Evolutionary conservation across 2,888 invertebrate genomes (phyloP).

Genomic region (Pseudoips prasinana): DNA sequence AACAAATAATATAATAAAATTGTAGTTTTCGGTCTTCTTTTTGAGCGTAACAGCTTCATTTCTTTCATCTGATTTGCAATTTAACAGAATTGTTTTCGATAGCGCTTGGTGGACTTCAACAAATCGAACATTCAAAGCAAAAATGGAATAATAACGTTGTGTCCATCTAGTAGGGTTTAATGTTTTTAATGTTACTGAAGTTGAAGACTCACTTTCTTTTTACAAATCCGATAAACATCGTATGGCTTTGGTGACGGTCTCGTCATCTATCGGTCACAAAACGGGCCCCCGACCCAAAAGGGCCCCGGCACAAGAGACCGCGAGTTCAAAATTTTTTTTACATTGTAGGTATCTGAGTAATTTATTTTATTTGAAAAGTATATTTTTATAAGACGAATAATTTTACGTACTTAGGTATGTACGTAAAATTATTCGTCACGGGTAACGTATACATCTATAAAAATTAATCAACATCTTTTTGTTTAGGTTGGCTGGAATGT

Average conservation of each 20-base stretch:
- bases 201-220: constrained; percentile 12
- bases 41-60: constrained; percentile 26
- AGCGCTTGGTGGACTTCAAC: constrained; percentile 20
- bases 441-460: not conserved
- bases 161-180: constrained; percentile 17
- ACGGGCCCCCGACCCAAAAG: too few relatives aligned
- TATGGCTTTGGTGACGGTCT: not conserved
- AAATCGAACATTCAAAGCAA: constrained; percentile 21
- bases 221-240: too few relatives aligned
- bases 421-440: not conserved
- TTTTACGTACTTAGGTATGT: not conserved
- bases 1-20: constrained; percentile 23
- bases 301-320: too few relatives aligned
- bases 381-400: too few relatives aligned
- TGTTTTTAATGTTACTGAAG: constrained; percentile 15
- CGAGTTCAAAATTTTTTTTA: too few relatives aligned
- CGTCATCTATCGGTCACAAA: too few relatives aligned
- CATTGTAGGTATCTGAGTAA: too few relatives aligned
- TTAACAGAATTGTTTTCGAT: constrained; percentile 24
- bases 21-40: constrained; percentile 24
- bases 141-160: constrained; percentile 12
- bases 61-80: constrained; percentile 25
- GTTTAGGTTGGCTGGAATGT: not conserved
- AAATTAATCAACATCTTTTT: not conserved
- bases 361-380: too few relatives aligned